Base-by-base conservation (phyloP, 2,113 vertebrate genomes). In the Porphyrio hochstetteri region DNA sequence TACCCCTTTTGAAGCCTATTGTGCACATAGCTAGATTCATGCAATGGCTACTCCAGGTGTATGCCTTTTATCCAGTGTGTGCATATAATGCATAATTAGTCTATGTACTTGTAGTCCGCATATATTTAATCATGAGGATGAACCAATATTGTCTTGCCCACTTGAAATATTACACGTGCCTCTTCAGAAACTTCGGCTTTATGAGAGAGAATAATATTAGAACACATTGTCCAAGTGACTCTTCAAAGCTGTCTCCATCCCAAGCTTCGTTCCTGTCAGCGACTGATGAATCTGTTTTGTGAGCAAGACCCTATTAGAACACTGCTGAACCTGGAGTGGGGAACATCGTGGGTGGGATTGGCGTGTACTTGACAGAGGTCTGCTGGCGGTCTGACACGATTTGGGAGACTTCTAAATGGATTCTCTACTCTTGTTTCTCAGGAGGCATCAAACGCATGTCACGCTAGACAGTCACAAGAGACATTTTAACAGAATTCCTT, bases 311-410 rank as follows among this genome's bases (percentile, higher is more conserved):
- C 16, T 63, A 2, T 29, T n/a, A 40, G 24, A n/a, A 76, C 20
- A 29, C 23, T 46, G 46, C n/a, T 55, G 55, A n/a, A 75, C 12
- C 31, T 28, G 19, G 31, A 38, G 46, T 10, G 28, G 18, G 25
- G 55, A 48, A 28, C n/a, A 61, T 28, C 40, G 4, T 0, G 0
- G n/a, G 25, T 35, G 48, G 29, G 7, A 31, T 25, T 2, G 1
- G n/a, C 55, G 12, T 17, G 28, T 24, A 12, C 23, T 68, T 27
- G 44, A 27, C 33, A n/a, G 42, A 42, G 44, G 18, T 53, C 36
- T 59, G 12, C 33, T 60, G 52, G 27, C 36, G 3, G 1, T 64
- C 13, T 53, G 65, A 44, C 14, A n/a, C 15, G 17, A 10, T 59
- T 35, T 23, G 24, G 7, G 57, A 59, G 50, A 29, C 52, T 59